Base-by-base conservation (phyloP, 2,113 vertebrate genomes). In the Brevimyrus niger region DNA sequence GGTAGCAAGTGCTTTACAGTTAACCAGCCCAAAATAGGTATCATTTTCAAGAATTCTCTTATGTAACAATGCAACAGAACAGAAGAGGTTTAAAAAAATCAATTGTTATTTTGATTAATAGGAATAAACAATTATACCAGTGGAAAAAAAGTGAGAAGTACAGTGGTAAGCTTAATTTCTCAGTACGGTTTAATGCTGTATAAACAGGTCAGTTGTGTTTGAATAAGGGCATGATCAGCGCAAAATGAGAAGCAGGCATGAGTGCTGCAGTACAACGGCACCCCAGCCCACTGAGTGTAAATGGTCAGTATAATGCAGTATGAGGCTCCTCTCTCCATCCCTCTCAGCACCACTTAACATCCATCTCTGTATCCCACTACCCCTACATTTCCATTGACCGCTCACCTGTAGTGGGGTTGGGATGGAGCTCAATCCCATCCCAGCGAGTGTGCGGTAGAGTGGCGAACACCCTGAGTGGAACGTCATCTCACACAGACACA, bases 51-150 rank as follows among this genome's bases (percentile, higher is more conserved):
- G 27, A 27, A 19, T 53, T 51, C n/a, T 38, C 23, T 55, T 87
- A 31, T 53, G 17, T 87, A 53, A 87, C 23, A 46, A 47, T n/a
- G 19, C 8, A 35, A 35, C 8, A 27, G n/a, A 87, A 55, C 15
- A 19, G 27, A 38, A 87, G 13, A 46, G 42, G 35, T 35, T 38
- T 23, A 35, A 87, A 35, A 35, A 87, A 35, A 19, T 50, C 21
- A 47, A 53, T 38, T 87, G 23, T 53, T 35, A 87, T 87, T 87
- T 87, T 51, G 85, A 87, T 87, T 87, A 55, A 86, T 86, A 47
- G 44, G n/a, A 23, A 50, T 86, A 44, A 84, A 31, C 46, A 86
- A 87, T 27, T 31, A 51, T n/a, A 31, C 27, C 4, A 53, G 13
- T 82, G 38, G 17, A 21, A 6, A 19, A 44, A 46, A 19, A 76